These are phyloP conservation scores for Ylistrum balloti DNA, from an alignment of 1,140 invertebrate species.

Conservation along the genomic window DNA sequence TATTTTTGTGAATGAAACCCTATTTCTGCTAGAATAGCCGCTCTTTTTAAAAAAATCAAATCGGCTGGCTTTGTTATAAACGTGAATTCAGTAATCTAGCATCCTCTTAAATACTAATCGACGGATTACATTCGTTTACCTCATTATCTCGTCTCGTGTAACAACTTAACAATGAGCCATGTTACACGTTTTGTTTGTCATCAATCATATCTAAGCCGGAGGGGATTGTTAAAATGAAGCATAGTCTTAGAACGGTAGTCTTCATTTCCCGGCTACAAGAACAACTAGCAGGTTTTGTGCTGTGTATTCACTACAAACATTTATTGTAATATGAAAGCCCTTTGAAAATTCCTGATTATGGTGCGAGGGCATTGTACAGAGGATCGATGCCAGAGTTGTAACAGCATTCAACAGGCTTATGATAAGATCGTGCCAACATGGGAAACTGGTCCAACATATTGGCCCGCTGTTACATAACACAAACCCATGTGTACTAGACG, in stretches of 20 bases:
- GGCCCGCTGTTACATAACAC: neutral
- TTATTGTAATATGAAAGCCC: neutral
- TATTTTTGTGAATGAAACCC: too few relatives aligned
- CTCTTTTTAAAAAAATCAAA: too few relatives aligned
- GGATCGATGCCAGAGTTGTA: neutral
- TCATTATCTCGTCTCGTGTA: neutral
- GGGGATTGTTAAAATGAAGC: neutral
- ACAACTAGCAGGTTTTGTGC: neutral
- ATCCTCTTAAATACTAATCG: neutral
- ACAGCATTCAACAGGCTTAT: neutral
- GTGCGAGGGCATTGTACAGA: neutral
- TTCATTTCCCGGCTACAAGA: neutral
- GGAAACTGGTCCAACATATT: neutral
- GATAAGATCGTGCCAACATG: neutral
- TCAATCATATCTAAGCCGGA: neutral
- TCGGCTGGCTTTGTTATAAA: neutral
- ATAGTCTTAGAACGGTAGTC: neutral
- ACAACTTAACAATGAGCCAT: neutral
- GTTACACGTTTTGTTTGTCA: neutral
- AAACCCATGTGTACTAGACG: neutral
- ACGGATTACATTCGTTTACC: neutral
- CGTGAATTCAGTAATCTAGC: neutral
- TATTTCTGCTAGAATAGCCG: too few relatives aligned
- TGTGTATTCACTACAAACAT: constrained; percentile 27
- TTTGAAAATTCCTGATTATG: neutral